Conservation (phyloP, 2,113 vertebrate species). For the Gadus macrocephalus region DNA sequence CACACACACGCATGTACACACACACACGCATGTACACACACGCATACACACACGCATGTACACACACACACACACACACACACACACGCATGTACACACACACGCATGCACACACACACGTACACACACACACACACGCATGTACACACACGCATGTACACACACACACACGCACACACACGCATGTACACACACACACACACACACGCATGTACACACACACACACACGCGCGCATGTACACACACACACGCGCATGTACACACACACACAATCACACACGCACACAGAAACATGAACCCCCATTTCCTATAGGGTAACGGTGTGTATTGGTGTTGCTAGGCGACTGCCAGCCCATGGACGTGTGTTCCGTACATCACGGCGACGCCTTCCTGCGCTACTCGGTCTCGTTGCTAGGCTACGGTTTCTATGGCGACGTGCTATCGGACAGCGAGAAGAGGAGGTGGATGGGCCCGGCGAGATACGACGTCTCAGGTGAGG, state of each 20-base stretch:
- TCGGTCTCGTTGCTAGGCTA: conserved; percentile 90
- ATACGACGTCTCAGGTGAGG: conserved; percentile 89
- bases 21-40: no score
- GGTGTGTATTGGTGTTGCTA: conserved; percentile 35
- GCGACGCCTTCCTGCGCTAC: conserved; percentile 81
- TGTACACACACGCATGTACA: no score
- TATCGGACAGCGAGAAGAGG: conserved; percentile 92
- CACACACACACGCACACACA: no score
- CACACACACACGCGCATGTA: no score
- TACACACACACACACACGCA: no score
- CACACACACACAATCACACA: not conserved
- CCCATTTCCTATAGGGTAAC: no score
- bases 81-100: not conserved
- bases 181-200: no score
- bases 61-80: not conserved
- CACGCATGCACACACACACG: not conserved
- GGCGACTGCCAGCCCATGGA: conserved; percentile 94
- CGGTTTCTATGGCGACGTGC: conserved; percentile 92
- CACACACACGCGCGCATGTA: no score
- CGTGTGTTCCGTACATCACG: conserved; percentile 84
- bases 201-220: no score
- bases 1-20: not conserved
- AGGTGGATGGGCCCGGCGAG: conserved; percentile 91
- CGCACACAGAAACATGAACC: no score
- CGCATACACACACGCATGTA: no score